Conservation (phyloP, 2,113 vertebrate species). For the Xiphorhynchus elegans region DNA sequence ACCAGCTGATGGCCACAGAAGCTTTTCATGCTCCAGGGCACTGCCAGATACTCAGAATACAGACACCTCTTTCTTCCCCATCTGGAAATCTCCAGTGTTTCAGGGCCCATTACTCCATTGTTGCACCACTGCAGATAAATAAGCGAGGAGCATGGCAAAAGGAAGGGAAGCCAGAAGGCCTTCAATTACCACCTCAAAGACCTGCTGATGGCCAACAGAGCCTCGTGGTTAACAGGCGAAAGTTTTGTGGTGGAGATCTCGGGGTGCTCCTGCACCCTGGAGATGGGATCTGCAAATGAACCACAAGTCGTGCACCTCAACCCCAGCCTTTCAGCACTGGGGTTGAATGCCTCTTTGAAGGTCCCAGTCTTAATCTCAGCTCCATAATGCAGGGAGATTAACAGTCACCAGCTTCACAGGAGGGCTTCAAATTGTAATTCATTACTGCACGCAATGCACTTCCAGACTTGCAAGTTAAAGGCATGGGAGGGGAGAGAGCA, state of each 20-base stretch:
- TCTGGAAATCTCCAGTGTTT: not conserved
- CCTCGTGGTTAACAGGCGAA: not conserved
- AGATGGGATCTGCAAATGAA: not conserved
- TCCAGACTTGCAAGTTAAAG: constrained; percentile 31
- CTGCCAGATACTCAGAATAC: not conserved
- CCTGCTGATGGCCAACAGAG: not conserved
- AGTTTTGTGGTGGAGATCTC: not conserved
- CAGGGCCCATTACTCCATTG: not conserved
- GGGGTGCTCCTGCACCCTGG: not conserved
- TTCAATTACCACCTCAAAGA: not conserved
- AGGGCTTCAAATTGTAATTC: not conserved
- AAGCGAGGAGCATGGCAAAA: not conserved
- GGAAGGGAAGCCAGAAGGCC: not conserved
- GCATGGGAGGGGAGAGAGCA: not conserved
- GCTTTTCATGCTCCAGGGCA: not conserved
- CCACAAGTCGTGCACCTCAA: not conserved
- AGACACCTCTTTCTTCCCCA: not conserved
- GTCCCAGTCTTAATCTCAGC: not conserved
- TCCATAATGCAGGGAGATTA: not conserved
- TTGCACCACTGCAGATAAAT: not conserved
- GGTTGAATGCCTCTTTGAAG: not conserved
- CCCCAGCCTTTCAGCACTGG: not conserved
- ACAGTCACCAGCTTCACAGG: not conserved
- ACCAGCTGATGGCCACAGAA: not conserved
- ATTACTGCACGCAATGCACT: not conserved